These are phyloP conservation scores for Cistogaster globosa DNA, from an alignment of 2,888 invertebrate species.

Conservation along the genomic window DNA sequence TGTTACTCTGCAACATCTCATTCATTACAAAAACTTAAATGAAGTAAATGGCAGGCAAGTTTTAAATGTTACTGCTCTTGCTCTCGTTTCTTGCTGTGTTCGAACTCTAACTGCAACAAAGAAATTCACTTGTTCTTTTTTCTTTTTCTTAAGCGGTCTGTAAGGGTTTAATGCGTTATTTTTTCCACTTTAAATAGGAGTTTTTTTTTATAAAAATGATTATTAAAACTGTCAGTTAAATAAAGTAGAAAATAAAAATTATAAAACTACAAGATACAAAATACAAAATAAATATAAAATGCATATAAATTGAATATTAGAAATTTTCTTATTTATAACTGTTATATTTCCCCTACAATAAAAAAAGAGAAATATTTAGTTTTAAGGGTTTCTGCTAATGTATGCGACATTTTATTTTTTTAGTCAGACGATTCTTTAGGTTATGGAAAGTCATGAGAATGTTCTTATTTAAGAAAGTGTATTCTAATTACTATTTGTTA, in stretches of 20 bases:
- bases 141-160: not conserved
- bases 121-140: not conserved
- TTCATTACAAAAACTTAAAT: conserved; percentile 34
- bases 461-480: too few relatives aligned
- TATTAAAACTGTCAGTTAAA: conserved; percentile 55
- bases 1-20: conserved; percentile 12
- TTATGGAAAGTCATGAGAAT: too few relatives aligned
- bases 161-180: not conserved
- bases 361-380: not conserved
- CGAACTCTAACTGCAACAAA: not conserved
- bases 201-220: conserved; percentile 27
- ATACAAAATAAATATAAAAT: conserved; percentile 63
- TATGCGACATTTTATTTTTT: not conserved
- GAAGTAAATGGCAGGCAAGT: not conserved
- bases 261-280: conserved; percentile 21
- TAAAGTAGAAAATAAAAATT: conserved; percentile 20
- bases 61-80: not conserved
- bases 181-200: not conserved
- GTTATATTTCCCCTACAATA: conserved; percentile 46
- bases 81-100: not conserved
- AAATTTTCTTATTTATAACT: conserved; percentile 69
- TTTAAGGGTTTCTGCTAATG: not conserved
- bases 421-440: too few relatives aligned
- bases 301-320: conserved; percentile 82
- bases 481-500: too few relatives aligned